phyloP scores from a whole-genome alignment of 1,140 invertebrate genomes.

The Sipha flava region DNA sequence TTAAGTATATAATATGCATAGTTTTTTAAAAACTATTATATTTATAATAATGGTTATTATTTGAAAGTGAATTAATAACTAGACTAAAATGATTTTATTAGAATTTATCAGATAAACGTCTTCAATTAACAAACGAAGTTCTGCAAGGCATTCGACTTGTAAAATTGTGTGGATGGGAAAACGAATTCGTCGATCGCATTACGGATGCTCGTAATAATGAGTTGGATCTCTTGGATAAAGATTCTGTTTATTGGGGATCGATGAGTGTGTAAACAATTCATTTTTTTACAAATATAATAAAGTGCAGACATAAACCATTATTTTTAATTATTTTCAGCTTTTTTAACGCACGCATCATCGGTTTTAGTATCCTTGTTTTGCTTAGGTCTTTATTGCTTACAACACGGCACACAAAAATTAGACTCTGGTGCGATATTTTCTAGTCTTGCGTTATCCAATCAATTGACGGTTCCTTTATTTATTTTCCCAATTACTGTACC shows the following conservation, averaged over 20 bases:
- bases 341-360: constrained; percentile 63
- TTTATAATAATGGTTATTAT: not conserved
- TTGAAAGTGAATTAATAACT: not conserved
- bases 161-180: constrained; percentile 76
- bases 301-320: too few species aligned
- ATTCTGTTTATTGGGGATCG: constrained; percentile 63
- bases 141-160: constrained; percentile 71
- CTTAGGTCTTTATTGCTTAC: constrained; percentile 54
- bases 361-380: constrained; percentile 64
- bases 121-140: constrained; percentile 68
- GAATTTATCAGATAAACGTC: constrained; percentile 62
- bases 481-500: constrained; percentile 71
- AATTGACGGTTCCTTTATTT: constrained; percentile 66
- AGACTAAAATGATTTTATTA: constrained; percentile 37
- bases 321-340: constrained; percentile 49
- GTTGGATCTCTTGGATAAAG: constrained; percentile 60
- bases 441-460: constrained; percentile 68
- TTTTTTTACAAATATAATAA: too few species aligned
- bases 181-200: constrained; percentile 59
- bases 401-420: constrained; percentile 51
- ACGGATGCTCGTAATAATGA: constrained; percentile 58
- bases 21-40: too few species aligned
- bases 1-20: not conserved
- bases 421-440: constrained; percentile 64
- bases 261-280: constrained; percentile 52